Base-by-base conservation (phyloP, 1,140 invertebrate species). In the Leguminivora glycinivorella region DNA sequence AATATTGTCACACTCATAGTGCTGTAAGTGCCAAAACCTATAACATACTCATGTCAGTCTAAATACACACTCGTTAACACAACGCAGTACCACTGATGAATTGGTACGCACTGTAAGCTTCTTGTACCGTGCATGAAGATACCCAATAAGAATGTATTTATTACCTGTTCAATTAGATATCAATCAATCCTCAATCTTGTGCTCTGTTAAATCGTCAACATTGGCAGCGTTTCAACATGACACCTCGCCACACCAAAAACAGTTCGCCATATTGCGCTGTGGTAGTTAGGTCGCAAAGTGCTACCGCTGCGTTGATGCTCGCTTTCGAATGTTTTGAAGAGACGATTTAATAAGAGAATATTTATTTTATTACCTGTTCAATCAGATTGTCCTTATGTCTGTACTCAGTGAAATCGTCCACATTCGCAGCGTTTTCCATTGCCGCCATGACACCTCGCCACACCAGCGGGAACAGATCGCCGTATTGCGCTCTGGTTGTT, bases 401-500 rank as follows among this genome's bases (percentile, higher is more conserved):
- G 83, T 96, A 97, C 87, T 97, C 96, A 24, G 94, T 94, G 73
- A 95, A 96, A 80, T 96, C 96, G 56, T 95, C 94, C n/a, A 95
- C 92, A 75, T 95, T 93, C 69, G 96, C 94, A 22, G 95, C 94
- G 78, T 94, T 95, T 71, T 96, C 94, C 73, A 97, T 92, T 5
- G 95, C 95, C 43, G 92, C 90, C 26, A 96, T 85, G 0, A 97
- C 83, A 22, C 93, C 93, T 14, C 93, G 91, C 96, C 96, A 98
- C 9, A 96, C 87, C 5, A 72, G 79, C 5, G 92, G 77, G 76
- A 93, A 95, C 68, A 94, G 92, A 6, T 87, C 82, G 0, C 94
- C 96, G 78, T 96, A 96, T 25, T 93, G 89, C 14, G 82, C 66
- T 12, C 96, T 90, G 3, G 82, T 74, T 26, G 82, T 70, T 68